Evolutionary conservation across 1,140 invertebrate genomes (phyloP).

Genomic region (Drosophila auraria): DNA sequence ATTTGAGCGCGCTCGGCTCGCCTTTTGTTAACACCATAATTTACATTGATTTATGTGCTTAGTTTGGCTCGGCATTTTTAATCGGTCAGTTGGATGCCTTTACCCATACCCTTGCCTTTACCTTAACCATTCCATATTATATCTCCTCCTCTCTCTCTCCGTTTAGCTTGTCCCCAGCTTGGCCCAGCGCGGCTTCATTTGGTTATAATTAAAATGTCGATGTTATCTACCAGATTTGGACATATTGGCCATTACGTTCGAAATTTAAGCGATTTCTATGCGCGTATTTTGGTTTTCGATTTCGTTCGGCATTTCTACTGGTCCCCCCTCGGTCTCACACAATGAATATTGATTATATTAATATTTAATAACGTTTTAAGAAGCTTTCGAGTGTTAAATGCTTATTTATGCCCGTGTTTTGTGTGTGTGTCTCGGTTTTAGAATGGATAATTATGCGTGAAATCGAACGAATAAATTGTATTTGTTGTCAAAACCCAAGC

Average conservation of each 20-base stretch:
- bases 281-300: conserved; percentile 74
- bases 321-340: conserved; percentile 33
- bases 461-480: conserved; percentile 56
- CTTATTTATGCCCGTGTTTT: conserved; percentile 66
- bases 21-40: conserved; percentile 84
- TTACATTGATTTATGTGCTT: conserved; percentile 84
- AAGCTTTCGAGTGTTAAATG: conserved; percentile 81
- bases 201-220: conserved; percentile 84
- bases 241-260: conserved; percentile 82
- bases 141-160: conserved; percentile 4
- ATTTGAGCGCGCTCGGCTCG: conserved; percentile 65
- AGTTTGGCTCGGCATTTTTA: conserved; percentile 82
- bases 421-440: conserved; percentile 23
- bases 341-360: conserved; percentile 83
- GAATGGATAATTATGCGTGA: conserved; percentile 46
- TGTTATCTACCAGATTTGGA: conserved; percentile 81
- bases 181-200: conserved; percentile 71
- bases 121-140: neutral
- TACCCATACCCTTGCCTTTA: neutral
- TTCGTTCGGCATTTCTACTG: conserved; percentile 46
- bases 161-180: conserved; percentile 22
- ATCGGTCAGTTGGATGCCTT: conserved; percentile 66
- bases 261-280: conserved; percentile 84
- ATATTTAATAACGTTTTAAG: conserved; percentile 83
- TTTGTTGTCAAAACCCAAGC: conserved; percentile 43